Evolutionary conservation across 1,140 invertebrate genomes (phyloP), one percentile per base, ranked within the genome.

Genomic region (Oryzaephilus surinamensis): DNA sequence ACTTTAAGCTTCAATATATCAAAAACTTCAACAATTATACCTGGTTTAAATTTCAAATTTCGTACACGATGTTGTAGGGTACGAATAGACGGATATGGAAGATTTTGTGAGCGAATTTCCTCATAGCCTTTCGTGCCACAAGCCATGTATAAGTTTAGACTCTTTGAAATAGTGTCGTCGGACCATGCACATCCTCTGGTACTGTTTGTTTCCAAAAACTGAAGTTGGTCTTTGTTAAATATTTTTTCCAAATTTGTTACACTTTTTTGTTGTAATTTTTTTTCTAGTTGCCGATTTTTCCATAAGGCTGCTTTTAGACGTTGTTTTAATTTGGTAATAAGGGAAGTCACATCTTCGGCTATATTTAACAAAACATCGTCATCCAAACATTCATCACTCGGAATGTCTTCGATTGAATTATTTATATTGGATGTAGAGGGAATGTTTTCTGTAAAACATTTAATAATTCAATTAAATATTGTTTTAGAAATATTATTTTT

Each of bases 121-220:
- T 45, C 19, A 32, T 41, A 45, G 5, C 38, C 43, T 35, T 34
- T 30, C 7, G 30, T 26, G 10, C 43, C 32, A 31, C 43, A 41
- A 11, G 32, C 13, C 32, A 41, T 34, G 27, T 45, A 45, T 26
- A 45, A 20, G 20, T 36, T 41, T 10, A 41, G 21, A 3, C 16
- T 13, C 6, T 33, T 45, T 16, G 19, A 14, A 28, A 38, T 28
- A 10, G 35, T 28, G 10, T 38, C 35, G 16, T 29, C 35, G 3
- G 35, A 38, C 35, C 35, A 38, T 26, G 17, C 14, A 16, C 6
- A 16, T 18, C 26, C 35, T 17, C 14, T 14, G 17, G 16, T 23
- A n/a, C 17, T 28, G 10, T 27, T 24, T 11, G 13, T 17, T 38
- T 38, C 18, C 16, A 38, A 14, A 38, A 28, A 27, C 24, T 38